Percentiles rank a stretch among this genome's conserved stretches.
phyloP scores from a whole-genome alignment of 2,113 vertebrate species.

The Blennius ocellaris region DNA sequence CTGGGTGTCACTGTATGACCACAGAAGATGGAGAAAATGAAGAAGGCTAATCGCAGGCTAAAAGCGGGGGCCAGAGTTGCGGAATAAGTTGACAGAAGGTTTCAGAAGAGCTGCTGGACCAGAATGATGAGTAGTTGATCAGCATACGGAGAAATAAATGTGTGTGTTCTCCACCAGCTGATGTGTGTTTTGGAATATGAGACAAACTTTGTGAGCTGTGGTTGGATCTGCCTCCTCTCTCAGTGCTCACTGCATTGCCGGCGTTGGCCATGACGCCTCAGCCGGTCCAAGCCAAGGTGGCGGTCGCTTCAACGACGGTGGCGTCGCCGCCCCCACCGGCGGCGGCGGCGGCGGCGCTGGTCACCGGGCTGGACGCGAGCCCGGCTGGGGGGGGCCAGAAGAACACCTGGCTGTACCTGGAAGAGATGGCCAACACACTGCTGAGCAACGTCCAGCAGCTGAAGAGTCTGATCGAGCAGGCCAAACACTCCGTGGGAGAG shows the following conservation, averaged over 20 bases:
- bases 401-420: conserved; percentile 92
- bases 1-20: too few species aligned
- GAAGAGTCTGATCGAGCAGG: conserved; percentile 92
- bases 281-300: conserved; percentile 85
- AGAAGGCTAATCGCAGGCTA: too few species aligned
- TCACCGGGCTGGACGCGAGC: conserved; percentile 86
- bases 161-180: too few species aligned
- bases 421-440: conserved; percentile 93
- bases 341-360: conserved; percentile 49
- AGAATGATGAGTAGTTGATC: too few species aligned
- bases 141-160: too few species aligned
- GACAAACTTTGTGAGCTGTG: too few species aligned
- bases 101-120: too few species aligned
- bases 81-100: too few species aligned
- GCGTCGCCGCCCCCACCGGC: conserved; percentile 35
- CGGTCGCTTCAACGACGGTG: conserved; percentile 32
- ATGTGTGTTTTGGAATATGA: too few species aligned
- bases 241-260: conserved; percentile 91
- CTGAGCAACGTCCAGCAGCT: conserved; percentile 93
- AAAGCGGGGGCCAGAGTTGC: too few species aligned
- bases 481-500: conserved; percentile 82
- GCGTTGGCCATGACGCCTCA: conserved; percentile 89
- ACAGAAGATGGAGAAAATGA: too few species aligned
- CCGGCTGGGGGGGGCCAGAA: conserved; percentile 70
- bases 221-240: neutral